Percentiles rank a stretch among this genome's conserved stretches.
Conservation (phyloP, 2,888 invertebrate species). For the Pogonocherus hispidulus region DNA sequence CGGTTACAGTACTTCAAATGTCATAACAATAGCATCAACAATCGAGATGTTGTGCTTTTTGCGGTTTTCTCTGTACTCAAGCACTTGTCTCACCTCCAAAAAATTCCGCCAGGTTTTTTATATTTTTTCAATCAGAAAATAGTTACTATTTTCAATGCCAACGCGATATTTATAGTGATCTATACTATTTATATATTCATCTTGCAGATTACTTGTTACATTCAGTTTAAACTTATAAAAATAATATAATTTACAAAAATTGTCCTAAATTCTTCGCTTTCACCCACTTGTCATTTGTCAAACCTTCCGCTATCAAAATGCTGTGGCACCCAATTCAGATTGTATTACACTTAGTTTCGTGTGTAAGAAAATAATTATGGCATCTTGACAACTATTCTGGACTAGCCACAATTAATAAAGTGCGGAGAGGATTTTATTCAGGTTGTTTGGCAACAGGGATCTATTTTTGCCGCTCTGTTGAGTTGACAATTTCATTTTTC, state of each 20-base stretch:
- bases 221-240: not conserved
- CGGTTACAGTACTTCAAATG: too few species aligned
- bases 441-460: slow-evolving; percentile 34
- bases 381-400: slow-evolving; percentile 63
- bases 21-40: too few species aligned
- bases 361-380: slow-evolving; percentile 45
- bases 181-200: not conserved
- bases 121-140: not conserved
- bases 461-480: slow-evolving; percentile 55
- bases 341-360: slow-evolving; percentile 28
- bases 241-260: too few species aligned
- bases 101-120: not conserved
- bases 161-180: not conserved
- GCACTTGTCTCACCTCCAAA: too few species aligned
- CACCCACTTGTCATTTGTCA: slow-evolving; percentile 6
- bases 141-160: not conserved
- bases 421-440: slow-evolving; percentile 46
- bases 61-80: too few species aligned
- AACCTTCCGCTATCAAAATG: not conserved
- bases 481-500: slow-evolving; percentile 58
- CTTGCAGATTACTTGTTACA: not conserved
- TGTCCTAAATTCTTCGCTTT: not conserved
- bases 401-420: slow-evolving; percentile 45
- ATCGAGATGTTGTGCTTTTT: too few species aligned
- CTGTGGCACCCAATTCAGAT: slow-evolving; percentile 1